Conservation (phyloP, 2,888 invertebrate species). For the Vesta saturnalis region DNA sequence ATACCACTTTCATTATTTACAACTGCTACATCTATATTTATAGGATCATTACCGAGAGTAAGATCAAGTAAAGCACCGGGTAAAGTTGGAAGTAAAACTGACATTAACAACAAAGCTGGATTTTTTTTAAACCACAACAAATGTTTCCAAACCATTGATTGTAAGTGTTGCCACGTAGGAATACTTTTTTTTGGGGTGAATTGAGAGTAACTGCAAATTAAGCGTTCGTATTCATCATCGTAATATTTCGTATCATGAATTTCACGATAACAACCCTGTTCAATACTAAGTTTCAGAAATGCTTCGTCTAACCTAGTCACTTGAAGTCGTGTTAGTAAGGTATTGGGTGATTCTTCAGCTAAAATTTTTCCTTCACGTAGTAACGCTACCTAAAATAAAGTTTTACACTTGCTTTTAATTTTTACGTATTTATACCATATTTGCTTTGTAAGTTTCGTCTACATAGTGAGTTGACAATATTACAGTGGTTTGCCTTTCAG, state of each 20-base stretch:
- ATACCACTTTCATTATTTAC: not conserved
- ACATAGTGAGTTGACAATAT: conserved; percentile 5
- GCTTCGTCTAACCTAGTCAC: not conserved
- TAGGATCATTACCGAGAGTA: conserved; percentile 3
- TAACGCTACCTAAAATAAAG: conserved; percentile 13
- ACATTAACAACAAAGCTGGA: not conserved
- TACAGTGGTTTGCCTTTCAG: not conserved
- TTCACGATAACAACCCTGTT: not conserved
- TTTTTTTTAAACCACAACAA: not conserved
- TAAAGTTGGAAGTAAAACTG: not conserved
- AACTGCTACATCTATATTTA: conserved; percentile 2
- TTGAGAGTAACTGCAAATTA: not conserved
- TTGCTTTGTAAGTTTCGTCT: not conserved
- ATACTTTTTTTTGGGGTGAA: not conserved
- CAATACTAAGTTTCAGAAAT: not conserved
- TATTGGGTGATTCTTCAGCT: not conserved
- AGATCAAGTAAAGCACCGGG: not conserved
- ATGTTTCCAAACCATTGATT: not conserved
- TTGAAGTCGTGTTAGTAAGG: not conserved
- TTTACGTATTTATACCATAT: not conserved
- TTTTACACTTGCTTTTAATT: not conserved
- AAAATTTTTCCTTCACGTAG: not conserved
- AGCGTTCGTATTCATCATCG: not conserved
- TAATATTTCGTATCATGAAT: not conserved
- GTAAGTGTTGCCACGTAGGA: not conserved